Evolutionary conservation across 2,113 vertebrate species (phyloP), one percentile per base, ranked within the genome.

Genomic region (Hippopotamus amphibius): DNA sequence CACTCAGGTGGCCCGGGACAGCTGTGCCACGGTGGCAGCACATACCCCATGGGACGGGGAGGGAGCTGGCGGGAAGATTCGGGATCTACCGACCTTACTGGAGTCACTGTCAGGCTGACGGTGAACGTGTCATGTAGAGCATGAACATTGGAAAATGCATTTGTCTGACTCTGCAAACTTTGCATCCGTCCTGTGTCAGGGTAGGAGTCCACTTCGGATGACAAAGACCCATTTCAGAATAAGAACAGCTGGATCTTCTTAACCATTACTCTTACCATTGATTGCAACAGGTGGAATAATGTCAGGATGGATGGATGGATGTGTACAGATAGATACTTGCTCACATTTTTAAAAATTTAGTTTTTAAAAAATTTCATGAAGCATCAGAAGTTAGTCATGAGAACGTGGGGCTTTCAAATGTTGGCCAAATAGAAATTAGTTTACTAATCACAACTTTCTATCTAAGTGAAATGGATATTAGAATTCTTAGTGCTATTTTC

Each of bases 121-220:
- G 55, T 5, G 21, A 33, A 8, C 0, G 4, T 13, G 21, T 19
- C 72, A 6, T 0, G 0, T 4, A 50, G 14, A 22, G 21, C 33
- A 5, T 0, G 14, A 3, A 9, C 50, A 1, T 12, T 14, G 43
- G 72, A 26, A 50, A 41, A 16, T 9, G 7, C 59, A 0, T 0
- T 2, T 17, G 55, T 63, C 22, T n/a, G 33, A 50, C 33, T 37
- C 6, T 4, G 15, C 43, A 37, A 12, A 24, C 57, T 57, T 57
- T 0, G 14, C 22, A 11, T 63, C 5, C 50, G 71, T 16, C 43
- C 77, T 16, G 0, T 2, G 22, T 63, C 3, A 0, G 41, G 43
- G 2, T 1, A 6, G 15, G 1, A 8, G 15, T 16, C 76, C 17
- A 7, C 59, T 61, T 1, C 10, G 24, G 9, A 63, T 33, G 17